phyloP scores from a whole-genome alignment of 2,797 vertebrate genomes.

The Trachurus trachurus region DNA sequence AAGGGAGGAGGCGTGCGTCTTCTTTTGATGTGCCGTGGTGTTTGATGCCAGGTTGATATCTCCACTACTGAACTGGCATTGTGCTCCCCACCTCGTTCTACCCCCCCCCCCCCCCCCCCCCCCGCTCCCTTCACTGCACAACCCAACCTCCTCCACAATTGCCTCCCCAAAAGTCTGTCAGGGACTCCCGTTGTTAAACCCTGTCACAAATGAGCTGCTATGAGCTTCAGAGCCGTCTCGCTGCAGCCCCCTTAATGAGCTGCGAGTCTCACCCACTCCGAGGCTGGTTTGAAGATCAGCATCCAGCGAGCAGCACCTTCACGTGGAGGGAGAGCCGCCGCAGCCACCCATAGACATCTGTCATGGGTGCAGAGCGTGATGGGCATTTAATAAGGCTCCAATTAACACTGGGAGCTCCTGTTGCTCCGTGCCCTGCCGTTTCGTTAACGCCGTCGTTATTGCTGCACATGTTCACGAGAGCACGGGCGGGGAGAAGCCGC shows the following conservation, averaged over 20 bases:
- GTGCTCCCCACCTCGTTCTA: slow-evolving; percentile 46
- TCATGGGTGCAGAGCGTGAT: slow-evolving; percentile 56
- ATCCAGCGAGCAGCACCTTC: slow-evolving; percentile 31
- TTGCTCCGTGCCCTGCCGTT: not conserved
- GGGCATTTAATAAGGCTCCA: slow-evolving; percentile 64
- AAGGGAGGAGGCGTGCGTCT: slow-evolving; percentile 63
- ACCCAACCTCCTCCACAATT: slow-evolving; percentile 9
- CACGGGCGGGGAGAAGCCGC: not conserved
- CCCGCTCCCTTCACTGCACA: slow-evolving; percentile 2
- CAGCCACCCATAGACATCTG: slow-evolving; percentile 51
- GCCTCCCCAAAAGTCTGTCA: slow-evolving; percentile 50
- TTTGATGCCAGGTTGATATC: slow-evolving; percentile 82
- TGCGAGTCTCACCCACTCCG: slow-evolving; percentile 28
- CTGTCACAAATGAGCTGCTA: slow-evolving; percentile 53
- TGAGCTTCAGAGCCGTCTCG: slow-evolving; percentile 43
- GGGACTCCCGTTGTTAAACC: slow-evolving; percentile 37
- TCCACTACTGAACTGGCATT: slow-evolving; percentile 71
- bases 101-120: slow-evolving; percentile 45
- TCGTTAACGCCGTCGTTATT: slow-evolving; percentile 10
- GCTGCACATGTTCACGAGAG: slow-evolving; percentile 10
- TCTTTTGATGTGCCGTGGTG: slow-evolving; percentile 79
- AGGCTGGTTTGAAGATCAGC: slow-evolving; percentile 45
- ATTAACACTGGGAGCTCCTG: slow-evolving; percentile 40
- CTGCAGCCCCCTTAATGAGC: slow-evolving; percentile 66
- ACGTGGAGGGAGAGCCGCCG: slow-evolving; percentile 35